These are phyloP conservation scores for Malurus melanocephalus DNA, from an alignment of 2,113 vertebrate species.

Conservation along the genomic window DNA sequence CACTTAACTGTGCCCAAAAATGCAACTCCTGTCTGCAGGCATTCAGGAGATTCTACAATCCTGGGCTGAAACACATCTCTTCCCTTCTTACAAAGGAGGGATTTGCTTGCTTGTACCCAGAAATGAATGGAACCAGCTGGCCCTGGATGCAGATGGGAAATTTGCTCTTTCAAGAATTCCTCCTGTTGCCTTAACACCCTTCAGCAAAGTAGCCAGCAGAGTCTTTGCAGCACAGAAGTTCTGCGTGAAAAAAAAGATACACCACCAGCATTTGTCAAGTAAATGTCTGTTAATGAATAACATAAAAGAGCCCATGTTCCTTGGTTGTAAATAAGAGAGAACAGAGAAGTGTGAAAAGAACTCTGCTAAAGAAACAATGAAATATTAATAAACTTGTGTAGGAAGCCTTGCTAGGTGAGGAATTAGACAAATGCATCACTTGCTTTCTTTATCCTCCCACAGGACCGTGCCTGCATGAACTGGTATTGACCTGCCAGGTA, in stretches of 20 bases:
- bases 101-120: background rate
- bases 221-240: constrained; percentile 31
- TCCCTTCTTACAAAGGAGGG: background rate
- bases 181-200: constrained; percentile 13
- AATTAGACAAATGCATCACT: constrained; percentile 22
- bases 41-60: background rate
- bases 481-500: background rate
- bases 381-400: constrained; percentile 49
- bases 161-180: background rate
- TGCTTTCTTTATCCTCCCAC: background rate
- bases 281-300: constrained; percentile 30
- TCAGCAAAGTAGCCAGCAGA: constrained; percentile 2
- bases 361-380: constrained; percentile 39
- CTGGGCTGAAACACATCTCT: background rate
- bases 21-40: background rate
- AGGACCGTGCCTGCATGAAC: background rate
- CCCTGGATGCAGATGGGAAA: background rate
- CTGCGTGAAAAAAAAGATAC: background rate
- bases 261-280: constrained; percentile 40
- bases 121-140: background rate
- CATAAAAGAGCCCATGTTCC: constrained; percentile 20
- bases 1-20: rapidly evolving
- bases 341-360: constrained; percentile 41
- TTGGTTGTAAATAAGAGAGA: constrained; percentile 38
- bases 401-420: constrained; percentile 12